A percentile compares a stretch with the other conserved stretches of the same genome.
These are phyloP conservation scores for Tridacna crocea DNA, from an alignment of 2,888 invertebrate species.

Conservation along the genomic window DNA sequence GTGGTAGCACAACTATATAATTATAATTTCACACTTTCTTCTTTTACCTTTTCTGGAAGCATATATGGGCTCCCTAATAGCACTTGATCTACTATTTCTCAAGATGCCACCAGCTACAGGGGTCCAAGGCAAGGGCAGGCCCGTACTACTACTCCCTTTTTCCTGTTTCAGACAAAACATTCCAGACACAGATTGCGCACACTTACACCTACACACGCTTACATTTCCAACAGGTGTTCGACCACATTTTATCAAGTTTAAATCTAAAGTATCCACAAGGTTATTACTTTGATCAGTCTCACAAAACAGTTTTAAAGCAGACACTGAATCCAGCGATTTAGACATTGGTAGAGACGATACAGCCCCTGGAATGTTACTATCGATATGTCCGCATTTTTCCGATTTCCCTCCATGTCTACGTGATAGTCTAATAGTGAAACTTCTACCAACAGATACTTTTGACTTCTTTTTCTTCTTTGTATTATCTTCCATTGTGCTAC, in stretches of 20 bases:
- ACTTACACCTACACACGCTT: background rate
- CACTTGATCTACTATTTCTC: background rate
- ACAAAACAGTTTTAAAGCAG: background rate
- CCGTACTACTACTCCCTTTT: background rate
- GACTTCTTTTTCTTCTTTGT: slow-evolving; percentile 22
- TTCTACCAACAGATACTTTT: slow-evolving; percentile 51
- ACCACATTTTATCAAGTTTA: background rate
- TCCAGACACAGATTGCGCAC: background rate
- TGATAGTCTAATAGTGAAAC: slow-evolving; percentile 49
- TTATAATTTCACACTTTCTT: background rate
- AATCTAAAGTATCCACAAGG: background rate
- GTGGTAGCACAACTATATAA: too few relatives aligned
- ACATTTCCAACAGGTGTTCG: background rate
- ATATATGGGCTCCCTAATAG: slow-evolving; percentile 43
- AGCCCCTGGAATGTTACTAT: background rate
- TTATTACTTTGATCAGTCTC: background rate
- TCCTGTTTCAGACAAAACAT: background rate
- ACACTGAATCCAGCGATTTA: slow-evolving; percentile 17
- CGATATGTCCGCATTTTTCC: slow-evolving; percentile 40
- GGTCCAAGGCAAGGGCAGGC: background rate
- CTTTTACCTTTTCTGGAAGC: slow-evolving; percentile 60
- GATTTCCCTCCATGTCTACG: slow-evolving; percentile 47
- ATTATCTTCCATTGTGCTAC: slow-evolving; percentile 2
- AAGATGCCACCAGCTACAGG: background rate
- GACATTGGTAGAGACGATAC: background rate